phyloP scores from a whole-genome alignment of 2,797 vertebrate species.

The Amblyopsis hoosieri region DNA sequence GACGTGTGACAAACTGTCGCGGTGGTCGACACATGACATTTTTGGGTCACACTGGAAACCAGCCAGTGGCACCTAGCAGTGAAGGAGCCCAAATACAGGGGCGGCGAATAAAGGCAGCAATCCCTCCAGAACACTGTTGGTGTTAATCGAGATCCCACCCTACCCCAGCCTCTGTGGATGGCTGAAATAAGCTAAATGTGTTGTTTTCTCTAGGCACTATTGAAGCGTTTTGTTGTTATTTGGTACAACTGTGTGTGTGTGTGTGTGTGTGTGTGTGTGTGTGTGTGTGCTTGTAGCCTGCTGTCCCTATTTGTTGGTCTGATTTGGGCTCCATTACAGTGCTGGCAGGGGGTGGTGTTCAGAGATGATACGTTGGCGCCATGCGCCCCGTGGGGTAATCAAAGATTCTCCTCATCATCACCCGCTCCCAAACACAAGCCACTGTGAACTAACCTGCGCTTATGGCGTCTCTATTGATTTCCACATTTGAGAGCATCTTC shows the following conservation, averaged over 20 bases:
- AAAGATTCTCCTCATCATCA: conserved; percentile 58
- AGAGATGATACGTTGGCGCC: conserved; percentile 46
- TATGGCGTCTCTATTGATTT: conserved; percentile 62
- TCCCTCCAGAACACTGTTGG: conserved; percentile 46
- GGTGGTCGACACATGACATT: conserved; percentile 57
- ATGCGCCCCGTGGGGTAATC: conserved; percentile 52
- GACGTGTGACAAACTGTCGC: conserved; percentile 38
- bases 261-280: conserved; percentile 35
- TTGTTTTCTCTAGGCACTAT: conserved; percentile 52
- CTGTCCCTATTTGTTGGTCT: conserved; percentile 69
- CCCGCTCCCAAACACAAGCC: conserved; percentile 36
- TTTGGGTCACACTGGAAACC: conserved; percentile 60
- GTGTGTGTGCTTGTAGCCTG: conserved; percentile 57
- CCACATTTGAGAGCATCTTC: conserved; percentile 63
- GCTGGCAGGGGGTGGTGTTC: conserved; percentile 56
- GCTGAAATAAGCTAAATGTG: conserved; percentile 45
- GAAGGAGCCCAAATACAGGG: conserved; percentile 42
- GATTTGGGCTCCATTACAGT: conserved; percentile 69
- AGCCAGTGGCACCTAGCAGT: conserved; percentile 35
- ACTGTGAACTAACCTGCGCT: conserved; percentile 43
- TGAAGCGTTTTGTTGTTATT: conserved; percentile 47
- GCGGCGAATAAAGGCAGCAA: conserved; percentile 36
- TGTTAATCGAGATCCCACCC: conserved; percentile 45
- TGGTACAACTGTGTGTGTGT: conserved; percentile 42
- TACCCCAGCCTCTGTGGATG: conserved; percentile 37